Base-by-base conservation (phyloP, 2,797 vertebrate species). In the Ispidina picta region DNA sequence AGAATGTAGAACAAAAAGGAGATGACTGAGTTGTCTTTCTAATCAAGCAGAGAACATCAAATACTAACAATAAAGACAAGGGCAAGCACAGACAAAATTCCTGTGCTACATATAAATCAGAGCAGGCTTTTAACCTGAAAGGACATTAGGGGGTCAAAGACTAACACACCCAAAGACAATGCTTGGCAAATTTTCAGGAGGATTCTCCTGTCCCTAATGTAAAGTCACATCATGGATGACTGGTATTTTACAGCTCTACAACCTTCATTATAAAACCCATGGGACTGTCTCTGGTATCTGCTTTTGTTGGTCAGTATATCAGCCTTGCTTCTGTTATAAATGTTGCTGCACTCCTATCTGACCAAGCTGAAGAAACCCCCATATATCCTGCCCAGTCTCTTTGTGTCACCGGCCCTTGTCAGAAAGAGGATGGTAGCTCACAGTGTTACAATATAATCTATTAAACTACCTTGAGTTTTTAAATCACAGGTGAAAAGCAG, bases 341-440 rank as follows among this genome's bases (percentile, higher is more conserved):
- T 74, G 70, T 70, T 77, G 46, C 21, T 44, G 60, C 12, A 23
- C 18, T 76, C 6, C 4, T 72, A 31, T 20, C 46, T 74, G 81
- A 39, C 5, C 46, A 33, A 39, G 15, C 6, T 43, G 21, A 83
- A 75, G 35, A 55, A 73, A 19, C 3, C 10, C 8, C 10, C 1
- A 2, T 7, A n/a, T 4, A 9, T 59, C 28, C 11, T 73, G 49
- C 23, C 43, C 0, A 0, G 35, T 29, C 60, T 52, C 14, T 48
- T 60, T 74, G 25, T 51, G 49, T 79, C 28, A 66, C 11, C 25
- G 31, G 29, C 60, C 23, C 19, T 48, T 14, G 15, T 13, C 56
- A 78, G 60, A 83, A 74, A 20, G 15, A 70, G 29, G 76, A 19
- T 0, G 5, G 8, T 72, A 39, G 31, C 15, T 60, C 68, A 23